A percentile compares a stretch with the other conserved stretches of the same genome.
These are phyloP conservation scores for Phataginus tricuspis DNA, from an alignment of 2,797 vertebrate genomes.

Conservation along the genomic window DNA sequence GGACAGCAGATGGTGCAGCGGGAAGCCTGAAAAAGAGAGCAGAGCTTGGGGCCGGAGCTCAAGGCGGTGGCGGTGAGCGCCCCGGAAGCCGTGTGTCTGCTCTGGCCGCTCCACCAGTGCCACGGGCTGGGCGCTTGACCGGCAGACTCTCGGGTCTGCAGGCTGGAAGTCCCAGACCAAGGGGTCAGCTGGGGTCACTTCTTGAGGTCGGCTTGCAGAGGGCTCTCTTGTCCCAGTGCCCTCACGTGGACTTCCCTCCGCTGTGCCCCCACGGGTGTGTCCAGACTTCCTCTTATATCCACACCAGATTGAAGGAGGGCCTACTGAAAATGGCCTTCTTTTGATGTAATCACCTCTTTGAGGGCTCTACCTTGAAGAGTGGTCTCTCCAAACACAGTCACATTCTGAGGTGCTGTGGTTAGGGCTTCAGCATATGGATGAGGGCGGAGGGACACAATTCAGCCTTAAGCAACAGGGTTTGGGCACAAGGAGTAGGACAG, in stretches of 20 bases:
- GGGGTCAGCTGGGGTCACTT: background rate
- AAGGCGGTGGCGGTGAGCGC: background rate
- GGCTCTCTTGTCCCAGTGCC: background rate
- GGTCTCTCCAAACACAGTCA: background rate
- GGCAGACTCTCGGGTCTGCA: background rate
- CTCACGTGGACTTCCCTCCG: rapidly evolving
- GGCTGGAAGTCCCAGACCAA: background rate
- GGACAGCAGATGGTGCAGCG: background rate
- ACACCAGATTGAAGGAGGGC: background rate
- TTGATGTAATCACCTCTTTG: background rate
- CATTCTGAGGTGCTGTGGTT: background rate
- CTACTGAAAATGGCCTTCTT: background rate
- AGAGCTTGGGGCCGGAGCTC: background rate
- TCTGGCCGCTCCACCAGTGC: background rate
- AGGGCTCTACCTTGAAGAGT: too few species aligned
- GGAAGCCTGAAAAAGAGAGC: background rate
- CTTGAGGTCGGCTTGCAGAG: background rate
- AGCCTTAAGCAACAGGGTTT: background rate
- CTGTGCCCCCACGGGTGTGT: background rate
- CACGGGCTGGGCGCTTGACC: background rate
- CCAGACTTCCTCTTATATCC: background rate
- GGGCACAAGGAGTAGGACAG: background rate
- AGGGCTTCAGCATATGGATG: background rate
- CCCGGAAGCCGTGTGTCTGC: background rate
- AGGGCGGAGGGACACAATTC: background rate